Evolutionary conservation across 2,113 vertebrate species (phyloP).

Genomic region (Chionomys nivalis): DNA sequence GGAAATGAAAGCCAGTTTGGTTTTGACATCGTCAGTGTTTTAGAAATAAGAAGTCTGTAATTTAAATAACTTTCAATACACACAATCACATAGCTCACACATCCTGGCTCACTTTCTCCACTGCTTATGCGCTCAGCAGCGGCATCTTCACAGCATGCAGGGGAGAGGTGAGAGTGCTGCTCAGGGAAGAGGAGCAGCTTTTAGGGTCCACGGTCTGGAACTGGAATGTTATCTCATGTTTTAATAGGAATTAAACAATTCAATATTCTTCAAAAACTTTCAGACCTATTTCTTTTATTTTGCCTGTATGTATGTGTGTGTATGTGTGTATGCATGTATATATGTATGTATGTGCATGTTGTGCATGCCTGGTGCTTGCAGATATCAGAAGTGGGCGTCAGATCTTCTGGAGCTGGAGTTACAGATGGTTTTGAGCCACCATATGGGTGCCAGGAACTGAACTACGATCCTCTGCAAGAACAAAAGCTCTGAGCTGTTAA

Average conservation of each 20-base stretch:
- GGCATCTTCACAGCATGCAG: background rate
- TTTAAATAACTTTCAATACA: slow-evolving; percentile 28
- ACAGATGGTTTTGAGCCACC: background rate
- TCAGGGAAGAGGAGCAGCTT: background rate
- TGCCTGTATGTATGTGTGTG: background rate
- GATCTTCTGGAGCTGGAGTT: background rate
- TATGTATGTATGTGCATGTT: background rate
- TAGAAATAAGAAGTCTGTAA: slow-evolving; percentile 56
- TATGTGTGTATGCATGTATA: background rate
- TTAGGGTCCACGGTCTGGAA: background rate
- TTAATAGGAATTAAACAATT: background rate
- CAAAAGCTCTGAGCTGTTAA: background rate
- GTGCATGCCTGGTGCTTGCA: too few species aligned
- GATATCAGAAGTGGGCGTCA: background rate
- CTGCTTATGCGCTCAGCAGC: background rate
- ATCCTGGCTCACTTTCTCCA: slow-evolving; percentile 15
- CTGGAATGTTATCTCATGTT: background rate
- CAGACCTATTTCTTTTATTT: background rate
- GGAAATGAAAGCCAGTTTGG: slow-evolving; percentile 22
- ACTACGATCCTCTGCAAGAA: background rate
- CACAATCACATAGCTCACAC: background rate
- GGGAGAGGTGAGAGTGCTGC: rapidly evolving
- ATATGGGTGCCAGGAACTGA: background rate
- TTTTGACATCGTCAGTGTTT: slow-evolving; percentile 39
- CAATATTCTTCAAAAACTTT: background rate